phyloP scores from a whole-genome alignment of 2,888 invertebrate species.

The Drosophila subsilvestris region DNA sequence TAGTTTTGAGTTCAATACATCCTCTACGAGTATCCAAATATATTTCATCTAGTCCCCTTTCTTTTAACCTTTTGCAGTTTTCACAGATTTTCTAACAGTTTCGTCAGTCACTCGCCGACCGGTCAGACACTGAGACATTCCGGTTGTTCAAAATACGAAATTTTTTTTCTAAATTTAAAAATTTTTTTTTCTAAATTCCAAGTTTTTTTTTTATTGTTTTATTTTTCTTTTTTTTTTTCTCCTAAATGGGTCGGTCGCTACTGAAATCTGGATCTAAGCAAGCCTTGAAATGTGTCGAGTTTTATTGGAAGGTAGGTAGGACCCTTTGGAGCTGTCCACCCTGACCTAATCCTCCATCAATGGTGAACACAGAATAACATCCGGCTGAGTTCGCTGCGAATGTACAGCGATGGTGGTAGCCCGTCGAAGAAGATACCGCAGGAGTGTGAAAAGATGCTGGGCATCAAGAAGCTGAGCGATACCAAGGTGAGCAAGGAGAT shows the following conservation, averaged over 20 bases:
- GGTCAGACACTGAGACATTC: too few species aligned
- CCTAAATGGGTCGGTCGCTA: not conserved
- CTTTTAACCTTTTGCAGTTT: not conserved
- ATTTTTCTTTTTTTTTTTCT: not conserved
- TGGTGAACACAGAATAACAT: not conserved
- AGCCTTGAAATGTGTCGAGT: not conserved
- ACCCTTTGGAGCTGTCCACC: not conserved
- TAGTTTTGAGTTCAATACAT: too few species aligned
- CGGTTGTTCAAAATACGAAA: not conserved
- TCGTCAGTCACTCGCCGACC: not conserved
- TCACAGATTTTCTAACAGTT: not conserved
- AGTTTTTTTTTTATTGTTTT: not conserved
- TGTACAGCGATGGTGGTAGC: not conserved
- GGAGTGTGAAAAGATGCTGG: conserved; percentile 33
- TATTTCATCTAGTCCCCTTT: not conserved
- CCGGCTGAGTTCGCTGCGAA: not conserved
- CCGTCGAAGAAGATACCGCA: conserved; percentile 24
- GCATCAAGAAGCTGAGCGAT: conserved; percentile 22
- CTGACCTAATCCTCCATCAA: not conserved
- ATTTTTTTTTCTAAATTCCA: not conserved
- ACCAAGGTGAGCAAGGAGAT: conserved; percentile 29
- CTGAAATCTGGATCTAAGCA: not conserved
- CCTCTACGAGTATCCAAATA: too few species aligned
- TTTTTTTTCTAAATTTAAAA: not conserved
- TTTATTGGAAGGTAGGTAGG: not conserved